Percentiles rank a stretch among this genome's conserved stretches.
Evolutionary conservation across 2,113 vertebrate species (phyloP).

Genomic region (Marmota flaviventris): DNA sequence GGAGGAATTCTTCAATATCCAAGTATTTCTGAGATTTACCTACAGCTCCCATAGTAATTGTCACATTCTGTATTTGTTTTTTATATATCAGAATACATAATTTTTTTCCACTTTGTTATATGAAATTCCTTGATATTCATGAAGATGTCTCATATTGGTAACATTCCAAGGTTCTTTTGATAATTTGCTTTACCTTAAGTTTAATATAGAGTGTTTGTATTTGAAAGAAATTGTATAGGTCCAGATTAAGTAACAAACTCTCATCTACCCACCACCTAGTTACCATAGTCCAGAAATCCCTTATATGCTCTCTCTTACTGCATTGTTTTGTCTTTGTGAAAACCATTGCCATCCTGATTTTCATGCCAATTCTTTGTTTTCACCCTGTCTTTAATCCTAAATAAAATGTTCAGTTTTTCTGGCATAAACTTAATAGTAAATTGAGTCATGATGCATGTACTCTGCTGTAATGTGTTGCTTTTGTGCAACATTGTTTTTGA

Average conservation of each 20-base stretch:
- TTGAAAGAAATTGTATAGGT: background rate
- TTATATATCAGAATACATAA: background rate
- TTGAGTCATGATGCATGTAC: background rate
- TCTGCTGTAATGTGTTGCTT: background rate
- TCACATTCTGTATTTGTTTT: too few species aligned
- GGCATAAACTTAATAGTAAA: conserved; percentile 19
- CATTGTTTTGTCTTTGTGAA: background rate
- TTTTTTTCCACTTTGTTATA: background rate
- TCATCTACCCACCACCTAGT: background rate
- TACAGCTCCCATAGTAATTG: too few species aligned
- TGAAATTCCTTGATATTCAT: background rate
- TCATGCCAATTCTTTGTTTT: background rate
- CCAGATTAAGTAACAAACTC: conserved; percentile 4
- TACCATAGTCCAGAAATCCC: too few species aligned
- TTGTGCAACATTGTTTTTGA: conserved; percentile 1
- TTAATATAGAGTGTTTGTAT: too few species aligned
- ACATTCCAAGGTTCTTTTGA: background rate
- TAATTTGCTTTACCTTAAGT: too few species aligned
- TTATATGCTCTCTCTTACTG: too few species aligned
- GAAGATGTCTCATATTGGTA: background rate
- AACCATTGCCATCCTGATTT: background rate
- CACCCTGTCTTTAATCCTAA: conserved; percentile 3
- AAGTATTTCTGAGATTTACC: too few species aligned
- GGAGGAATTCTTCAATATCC: too few species aligned
- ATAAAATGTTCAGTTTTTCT: background rate